Evolutionary conservation across 2,888 invertebrate species (phyloP), one percentile per base, ranked within the genome.

Genomic region (Ptychoptera albimana): DNA sequence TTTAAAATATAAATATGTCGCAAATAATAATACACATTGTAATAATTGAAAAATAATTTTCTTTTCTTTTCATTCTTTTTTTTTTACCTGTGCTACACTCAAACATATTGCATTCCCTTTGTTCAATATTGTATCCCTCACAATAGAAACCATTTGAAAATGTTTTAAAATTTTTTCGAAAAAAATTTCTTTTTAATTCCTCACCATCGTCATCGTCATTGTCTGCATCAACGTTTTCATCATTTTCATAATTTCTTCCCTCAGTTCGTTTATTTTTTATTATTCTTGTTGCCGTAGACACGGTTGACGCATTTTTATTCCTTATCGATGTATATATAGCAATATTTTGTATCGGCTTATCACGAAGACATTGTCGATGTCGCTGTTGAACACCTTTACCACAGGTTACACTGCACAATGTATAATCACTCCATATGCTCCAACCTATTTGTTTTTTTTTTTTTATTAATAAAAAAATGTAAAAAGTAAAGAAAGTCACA

Each of bases 351-450:
- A 39, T 37, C 32, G 61, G 62, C 53, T 60, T 63, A 57, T 64
- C 63, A 44, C 64, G 53, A 37, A 64, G 55, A 49, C 64, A 65
- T 42, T 64, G 61, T 1, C 64, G 60, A 53, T 64, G 65, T 31
- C 64, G 60, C 45, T 65, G 64, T 47, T 65, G 64, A 15, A 65
- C 64, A 50, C 64, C 64, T 58, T 61, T 63, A 46, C 64, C 63
- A 47, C 65, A 65, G 49, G 62, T 59, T 40, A 64, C 62, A 50
- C 65, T 64, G 54, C 64, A 65, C 23, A 62, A 51, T 49, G 64
- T 63, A 50, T 63, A 65, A 52, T 65, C 64, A 47, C 64, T 64
- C 65, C 65, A 65, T 53, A 61, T 59, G 48, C 64, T 63, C 65
- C 65, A 65, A 45, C 64, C 64, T 65, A 50, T 35, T 52, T 39